A percentile compares a stretch with the other conserved stretches of the same genome.
Evolutionary conservation across 2,888 invertebrate species (phyloP).

Genomic region (Saturnia pavonia): DNA sequence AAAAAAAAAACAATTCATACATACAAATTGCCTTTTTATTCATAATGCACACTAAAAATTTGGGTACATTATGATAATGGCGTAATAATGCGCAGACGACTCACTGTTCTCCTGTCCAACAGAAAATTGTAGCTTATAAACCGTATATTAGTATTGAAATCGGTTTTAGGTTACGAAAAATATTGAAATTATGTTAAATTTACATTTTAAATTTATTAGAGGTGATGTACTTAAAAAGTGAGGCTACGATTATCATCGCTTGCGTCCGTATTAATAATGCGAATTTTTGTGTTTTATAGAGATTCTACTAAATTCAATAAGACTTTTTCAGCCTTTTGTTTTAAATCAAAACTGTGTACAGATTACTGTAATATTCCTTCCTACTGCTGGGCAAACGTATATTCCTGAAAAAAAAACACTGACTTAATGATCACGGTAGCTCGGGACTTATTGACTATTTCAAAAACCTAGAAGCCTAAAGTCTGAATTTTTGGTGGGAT

Average conservation of each 20-base stretch:
- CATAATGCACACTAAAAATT: conserved; percentile 49
- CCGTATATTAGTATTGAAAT: conserved; percentile 39
- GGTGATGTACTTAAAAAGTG: neutral
- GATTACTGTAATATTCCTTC: too few species aligned
- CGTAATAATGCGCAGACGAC: conserved; percentile 67
- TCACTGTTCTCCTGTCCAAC: conserved; percentile 48
- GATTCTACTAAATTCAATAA: too few species aligned
- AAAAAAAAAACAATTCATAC: conserved; percentile 42
- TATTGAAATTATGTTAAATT: conserved; percentile 22
- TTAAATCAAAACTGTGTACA: too few species aligned
- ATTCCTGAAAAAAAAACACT: too few species aligned
- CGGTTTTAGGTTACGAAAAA: conserved; percentile 33
- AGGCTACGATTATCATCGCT: neutral
- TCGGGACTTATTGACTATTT: too few species aligned
- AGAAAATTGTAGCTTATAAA: conserved; percentile 43
- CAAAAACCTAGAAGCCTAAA: too few species aligned
- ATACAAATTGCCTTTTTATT: conserved; percentile 61
- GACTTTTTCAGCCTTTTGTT: too few species aligned
- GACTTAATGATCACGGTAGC: too few species aligned
- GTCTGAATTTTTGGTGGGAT: too few species aligned
- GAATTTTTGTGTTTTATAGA: too few species aligned
- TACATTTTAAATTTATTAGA: conserved; percentile 17
- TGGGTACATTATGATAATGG: conserved; percentile 74
- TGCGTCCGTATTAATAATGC: neutral
- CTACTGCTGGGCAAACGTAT: too few species aligned